phyloP scores from a whole-genome alignment of 92 coral and sea anemone species.

The Porites evermanni region DNA sequence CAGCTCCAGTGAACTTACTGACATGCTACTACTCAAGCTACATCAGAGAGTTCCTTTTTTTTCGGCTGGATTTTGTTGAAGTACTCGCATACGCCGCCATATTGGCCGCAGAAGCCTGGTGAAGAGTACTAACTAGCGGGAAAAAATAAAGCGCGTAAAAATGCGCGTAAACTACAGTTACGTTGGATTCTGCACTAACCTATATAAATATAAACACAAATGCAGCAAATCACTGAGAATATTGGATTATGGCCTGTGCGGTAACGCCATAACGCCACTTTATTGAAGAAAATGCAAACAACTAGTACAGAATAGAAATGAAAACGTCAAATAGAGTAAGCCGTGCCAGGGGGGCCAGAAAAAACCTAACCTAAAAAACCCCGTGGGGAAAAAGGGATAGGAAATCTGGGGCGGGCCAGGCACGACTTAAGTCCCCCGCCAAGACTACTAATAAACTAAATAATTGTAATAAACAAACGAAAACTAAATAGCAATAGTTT shows the following conservation, averaged over 20 bases:
- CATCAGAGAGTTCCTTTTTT: not conserved
- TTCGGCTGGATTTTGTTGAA: not conserved
- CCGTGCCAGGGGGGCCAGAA: not conserved
- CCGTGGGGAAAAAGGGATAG: conserved; percentile 15
- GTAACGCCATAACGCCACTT: too few species aligned
- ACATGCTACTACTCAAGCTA: not conserved
- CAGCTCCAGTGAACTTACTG: not conserved
- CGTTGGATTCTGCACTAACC: too few species aligned
- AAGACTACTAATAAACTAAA: not conserved
- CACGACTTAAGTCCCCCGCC: conserved; percentile 15
- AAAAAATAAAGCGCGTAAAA: too few species aligned
- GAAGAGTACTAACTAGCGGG: not conserved
- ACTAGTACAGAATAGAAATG: not conserved
- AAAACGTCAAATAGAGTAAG: not conserved
- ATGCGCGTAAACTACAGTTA: too few species aligned
- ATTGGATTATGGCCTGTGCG: too few species aligned
- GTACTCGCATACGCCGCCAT: not conserved
- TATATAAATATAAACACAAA: too few species aligned
- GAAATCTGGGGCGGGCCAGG: conserved; percentile 20
- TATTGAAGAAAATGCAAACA: too few species aligned
- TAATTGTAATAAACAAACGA: not conserved
- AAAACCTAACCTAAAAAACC: not conserved
- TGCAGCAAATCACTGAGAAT: too few species aligned
- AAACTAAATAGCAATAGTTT: not conserved
- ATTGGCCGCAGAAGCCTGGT: conserved; percentile 28